A percentile compares a stretch with the other conserved stretches of the same genome.
phyloP scores from a whole-genome alignment of 2,888 invertebrate genomes.

The Pammene aurita region DNA sequence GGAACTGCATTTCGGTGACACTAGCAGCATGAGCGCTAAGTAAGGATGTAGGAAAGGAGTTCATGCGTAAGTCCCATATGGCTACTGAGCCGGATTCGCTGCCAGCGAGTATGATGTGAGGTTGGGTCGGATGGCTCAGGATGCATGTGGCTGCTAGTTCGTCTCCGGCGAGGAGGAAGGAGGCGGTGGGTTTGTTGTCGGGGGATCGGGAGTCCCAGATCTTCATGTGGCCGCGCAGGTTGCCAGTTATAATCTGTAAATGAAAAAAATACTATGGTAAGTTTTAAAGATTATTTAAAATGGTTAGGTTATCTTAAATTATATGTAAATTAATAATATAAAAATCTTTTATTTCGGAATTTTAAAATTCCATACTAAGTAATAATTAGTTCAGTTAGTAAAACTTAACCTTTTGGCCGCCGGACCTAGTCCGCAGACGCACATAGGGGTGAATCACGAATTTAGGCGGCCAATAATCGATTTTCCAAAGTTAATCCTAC shows the following conservation, averaged over 20 bases:
- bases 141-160: slow-evolving; percentile 89
- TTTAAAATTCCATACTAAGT: no score
- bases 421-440: no score
- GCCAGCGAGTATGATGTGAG: slow-evolving; percentile 92
- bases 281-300: neutral
- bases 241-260: slow-evolving; percentile 90
- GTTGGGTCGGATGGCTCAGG: slow-evolving; percentile 93
- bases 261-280: neutral
- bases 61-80: slow-evolving; percentile 94
- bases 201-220: slow-evolving; percentile 91
- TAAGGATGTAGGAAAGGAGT: slow-evolving; percentile 91
- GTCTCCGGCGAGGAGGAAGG: slow-evolving; percentile 89
- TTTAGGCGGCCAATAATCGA: no score
- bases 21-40: slow-evolving; percentile 89
- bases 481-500: no score
- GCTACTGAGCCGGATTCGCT: slow-evolving; percentile 93
- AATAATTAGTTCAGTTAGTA: no score
- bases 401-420: no score
- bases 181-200: slow-evolving; percentile 85
- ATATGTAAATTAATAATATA: no score
- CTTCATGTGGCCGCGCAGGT: slow-evolving; percentile 94
- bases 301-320: no score
- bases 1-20: slow-evolving; percentile 94
- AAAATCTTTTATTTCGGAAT: no score
- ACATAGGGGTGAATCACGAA: no score